A percentile compares a stretch with the other conserved stretches of the same genome.
Conservation (phyloP, 2,113 vertebrate species). For the Neolamprologus kungweensis region DNA sequence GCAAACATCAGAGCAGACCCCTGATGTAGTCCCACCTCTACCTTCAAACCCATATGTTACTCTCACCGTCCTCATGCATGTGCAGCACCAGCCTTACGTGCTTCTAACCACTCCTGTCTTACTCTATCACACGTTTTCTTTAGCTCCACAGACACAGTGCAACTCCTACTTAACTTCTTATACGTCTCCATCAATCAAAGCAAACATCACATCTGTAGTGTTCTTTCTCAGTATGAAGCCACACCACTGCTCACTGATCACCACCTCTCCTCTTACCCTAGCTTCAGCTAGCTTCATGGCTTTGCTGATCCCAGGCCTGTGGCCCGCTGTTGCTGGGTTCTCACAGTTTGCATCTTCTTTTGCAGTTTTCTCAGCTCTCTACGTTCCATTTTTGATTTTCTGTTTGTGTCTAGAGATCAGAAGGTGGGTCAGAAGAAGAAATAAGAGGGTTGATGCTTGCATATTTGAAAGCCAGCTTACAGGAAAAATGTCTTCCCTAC, state of each 20-base stretch:
- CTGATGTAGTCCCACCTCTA: background rate
- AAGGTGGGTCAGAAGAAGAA: background rate
- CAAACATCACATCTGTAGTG: background rate
- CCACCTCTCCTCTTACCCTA: background rate
- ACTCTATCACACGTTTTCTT: rapidly evolving
- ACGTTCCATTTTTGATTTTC: slow-evolving; percentile 10
- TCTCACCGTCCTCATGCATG: background rate
- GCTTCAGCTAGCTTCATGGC: background rate
- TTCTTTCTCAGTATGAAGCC: background rate
- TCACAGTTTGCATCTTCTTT: background rate
- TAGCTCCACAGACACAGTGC: background rate
- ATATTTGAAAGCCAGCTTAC: slow-evolving; percentile 4
- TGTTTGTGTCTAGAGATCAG: slow-evolving; percentile 8
- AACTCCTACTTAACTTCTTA: background rate
- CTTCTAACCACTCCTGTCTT: background rate
- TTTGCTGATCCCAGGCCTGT: rapidly evolving
- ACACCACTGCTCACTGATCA: background rate
- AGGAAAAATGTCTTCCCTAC: slow-evolving; percentile 22
- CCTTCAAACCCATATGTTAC: background rate
- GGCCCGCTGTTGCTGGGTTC: background rate
- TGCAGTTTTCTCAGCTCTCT: background rate
- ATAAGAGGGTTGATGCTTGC: slow-evolving; percentile 12
- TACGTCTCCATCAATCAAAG: background rate
- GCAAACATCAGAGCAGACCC: background rate
- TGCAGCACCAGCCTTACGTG: background rate